Conservation (phyloP, 2,888 invertebrate species). For the Carcina quercana region DNA sequence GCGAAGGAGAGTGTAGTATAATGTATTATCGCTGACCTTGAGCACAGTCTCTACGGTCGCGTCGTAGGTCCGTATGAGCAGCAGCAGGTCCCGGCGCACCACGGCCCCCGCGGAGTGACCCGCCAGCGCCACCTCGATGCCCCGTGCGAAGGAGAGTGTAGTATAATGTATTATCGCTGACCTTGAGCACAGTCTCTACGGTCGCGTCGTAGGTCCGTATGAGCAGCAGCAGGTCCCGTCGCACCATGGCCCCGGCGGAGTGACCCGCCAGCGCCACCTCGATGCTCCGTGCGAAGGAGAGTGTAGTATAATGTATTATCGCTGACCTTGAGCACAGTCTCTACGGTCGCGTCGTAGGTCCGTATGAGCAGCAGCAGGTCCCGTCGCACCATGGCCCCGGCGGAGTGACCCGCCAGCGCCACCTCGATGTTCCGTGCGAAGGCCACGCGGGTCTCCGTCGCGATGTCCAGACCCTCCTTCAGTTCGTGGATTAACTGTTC, state of each 20-base stretch:
- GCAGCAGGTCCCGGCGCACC: conserved; percentile 59
- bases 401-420: conserved; percentile 52
- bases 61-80: conserved; percentile 82
- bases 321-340: conserved; percentile 79
- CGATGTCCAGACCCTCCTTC: conserved; percentile 90
- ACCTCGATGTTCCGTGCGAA: conserved; percentile 79
- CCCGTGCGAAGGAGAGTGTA: conserved; percentile 81
- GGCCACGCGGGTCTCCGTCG: conserved; percentile 86
- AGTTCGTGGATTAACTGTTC: conserved; percentile 90
- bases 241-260: conserved; percentile 34
- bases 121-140: conserved; percentile 74
- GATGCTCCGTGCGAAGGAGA: conserved; percentile 81
- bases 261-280: conserved; percentile 64
- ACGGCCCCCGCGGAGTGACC: conserved; percentile 38
- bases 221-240: conserved; percentile 69
- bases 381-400: conserved; percentile 32
- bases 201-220: conserved; percentile 85
- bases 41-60: conserved; percentile 83
- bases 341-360: conserved; percentile 85
- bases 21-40: conserved; percentile 58
- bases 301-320: too few relatives aligned
- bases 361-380: conserved; percentile 76
- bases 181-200: conserved; percentile 82
- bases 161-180: conserved; percentile 26
- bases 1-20: conserved; percentile 79